Base-by-base conservation (phyloP, 2,888 invertebrate genomes). In the Lordiphosa fenestrarum region DNA sequence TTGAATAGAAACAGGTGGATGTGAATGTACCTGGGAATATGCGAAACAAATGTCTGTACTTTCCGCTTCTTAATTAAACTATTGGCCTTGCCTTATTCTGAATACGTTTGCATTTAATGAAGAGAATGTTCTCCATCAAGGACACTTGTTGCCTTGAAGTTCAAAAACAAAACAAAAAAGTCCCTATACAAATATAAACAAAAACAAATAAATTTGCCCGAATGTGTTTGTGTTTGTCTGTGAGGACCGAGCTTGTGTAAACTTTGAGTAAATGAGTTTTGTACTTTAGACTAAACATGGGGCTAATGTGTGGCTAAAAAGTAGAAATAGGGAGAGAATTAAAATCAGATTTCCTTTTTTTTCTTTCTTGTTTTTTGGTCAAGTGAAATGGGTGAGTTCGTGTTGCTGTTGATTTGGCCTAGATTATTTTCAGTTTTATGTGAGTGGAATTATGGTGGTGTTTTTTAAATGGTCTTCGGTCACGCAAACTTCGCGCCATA, bases 261-360 rank as follows among this genome's bases (percentile, higher is more conserved):
- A 65, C 56, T 46, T 46, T 35, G 38, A 25, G 39, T 19, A 63
- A 63, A 63, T 65, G 56, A 49, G 66, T 49, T 62, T 55, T 55
- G 25, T 42, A 48, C 48, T 49, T 10, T 48, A 12, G 9, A 48
- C 42, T 44, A 30, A 30, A 42, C 19, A 19, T 30, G 42, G 42
- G 25, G 42, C 42, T 42, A 42, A 42, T 42, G 42, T 42, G 13
- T 42, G 42, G 42, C 30, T 30, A 44, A 44, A 30, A 25, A 10
- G 42, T 30, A 10, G 30, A 30, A 10, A 9, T 30, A 44, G 13
- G 30, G 7, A 12, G 30, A 13, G 30, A 13, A 41, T 23, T 10
- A 21, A 41, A 41, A n/a, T 23, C 6, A n/a, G 40, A 23, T 41
- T 6, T 15, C 15, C 15, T 40, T 39, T 19, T 38, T 21, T 25